Percentiles rank a stretch among this genome's conserved stretches.
phyloP scores from a whole-genome alignment of 2,797 vertebrate genomes.

The Acestrorhynchus altus region DNA sequence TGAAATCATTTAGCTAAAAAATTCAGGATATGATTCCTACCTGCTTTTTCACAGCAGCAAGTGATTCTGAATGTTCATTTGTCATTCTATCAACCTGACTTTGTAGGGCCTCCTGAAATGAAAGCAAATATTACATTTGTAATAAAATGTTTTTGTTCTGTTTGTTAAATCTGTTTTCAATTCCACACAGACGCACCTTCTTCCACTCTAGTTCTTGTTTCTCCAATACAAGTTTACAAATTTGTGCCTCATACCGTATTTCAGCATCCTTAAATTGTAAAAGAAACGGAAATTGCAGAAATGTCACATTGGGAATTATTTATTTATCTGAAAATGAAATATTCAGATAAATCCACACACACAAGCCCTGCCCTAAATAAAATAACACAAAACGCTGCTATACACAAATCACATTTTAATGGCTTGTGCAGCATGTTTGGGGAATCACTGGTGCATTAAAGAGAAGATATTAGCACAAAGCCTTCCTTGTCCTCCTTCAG shows the following conservation, averaged over 20 bases:
- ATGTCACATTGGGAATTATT: neutral
- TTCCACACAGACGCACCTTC: slow-evolving; percentile 74
- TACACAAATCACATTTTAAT: slow-evolving; percentile 64
- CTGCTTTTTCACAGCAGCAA: slow-evolving; percentile 85
- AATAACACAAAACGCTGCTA: slow-evolving; percentile 2
- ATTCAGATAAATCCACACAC: neutral
- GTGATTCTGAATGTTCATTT: slow-evolving; percentile 82
- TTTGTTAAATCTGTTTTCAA: neutral
- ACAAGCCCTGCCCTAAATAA: neutral
- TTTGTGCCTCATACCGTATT: slow-evolving; percentile 85
- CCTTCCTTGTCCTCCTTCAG: slow-evolving; percentile 79
- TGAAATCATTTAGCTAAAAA: neutral
- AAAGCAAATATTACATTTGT: neutral
- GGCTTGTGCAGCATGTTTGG: slow-evolving; percentile 64
- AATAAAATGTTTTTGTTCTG: neutral
- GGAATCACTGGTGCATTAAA: slow-evolving; percentile 70
- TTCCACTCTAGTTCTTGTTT: slow-evolving; percentile 93
- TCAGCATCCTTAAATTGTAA: slow-evolving; percentile 84
- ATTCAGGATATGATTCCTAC: slow-evolving; percentile 66
- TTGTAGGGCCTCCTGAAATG: slow-evolving; percentile 84
- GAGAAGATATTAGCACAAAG: slow-evolving; percentile 77
- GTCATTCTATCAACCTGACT: slow-evolving; percentile 76
- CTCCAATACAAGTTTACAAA: slow-evolving; percentile 86
- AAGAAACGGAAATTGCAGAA: slow-evolving; percentile 19
- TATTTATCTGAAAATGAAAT: neutral